Evolutionary conservation across 2,888 invertebrate species (phyloP).

Genomic region (Ornithoptera alexandrae): DNA sequence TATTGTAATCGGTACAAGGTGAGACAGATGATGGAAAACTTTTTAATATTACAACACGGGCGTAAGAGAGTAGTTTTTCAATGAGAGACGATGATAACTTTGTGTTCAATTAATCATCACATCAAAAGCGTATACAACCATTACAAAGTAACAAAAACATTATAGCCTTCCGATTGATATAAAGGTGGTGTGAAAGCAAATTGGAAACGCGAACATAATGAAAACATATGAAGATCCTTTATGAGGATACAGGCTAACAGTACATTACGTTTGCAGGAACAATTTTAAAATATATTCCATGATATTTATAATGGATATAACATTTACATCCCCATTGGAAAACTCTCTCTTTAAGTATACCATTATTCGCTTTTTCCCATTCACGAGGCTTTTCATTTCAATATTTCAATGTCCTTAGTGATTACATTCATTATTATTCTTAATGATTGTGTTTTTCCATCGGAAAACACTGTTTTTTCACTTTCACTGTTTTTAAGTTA

Average conservation of each 20-base stretch:
- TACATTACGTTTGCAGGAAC: not conserved
- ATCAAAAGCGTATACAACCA: not conserved
- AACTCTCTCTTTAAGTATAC: not conserved
- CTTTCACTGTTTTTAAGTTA: too few species aligned
- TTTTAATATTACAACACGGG: slow-evolving; percentile 5
- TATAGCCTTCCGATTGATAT: not conserved
- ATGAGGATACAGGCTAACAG: not conserved
- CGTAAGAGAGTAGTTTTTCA: not conserved
- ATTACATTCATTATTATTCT: too few species aligned
- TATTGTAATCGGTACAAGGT: slow-evolving; percentile 17
- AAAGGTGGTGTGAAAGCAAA: too few species aligned
- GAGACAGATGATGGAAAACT: slow-evolving; percentile 12
- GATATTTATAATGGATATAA: not conserved
- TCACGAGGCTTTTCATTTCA: not conserved
- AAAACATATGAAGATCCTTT: not conserved
- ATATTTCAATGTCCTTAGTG: not conserved
- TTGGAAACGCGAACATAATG: too few species aligned
- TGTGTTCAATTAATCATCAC: not conserved
- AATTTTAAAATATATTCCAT: not conserved
- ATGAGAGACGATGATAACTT: not conserved
- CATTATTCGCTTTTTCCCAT: slow-evolving; percentile 12
- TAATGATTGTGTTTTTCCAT: too few species aligned
- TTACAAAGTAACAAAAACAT: not conserved
- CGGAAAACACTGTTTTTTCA: too few species aligned
- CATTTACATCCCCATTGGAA: not conserved